These are phyloP conservation scores for Capromys pilorides DNA, from an alignment of 2,797 vertebrate genomes.

Conservation along the genomic window DNA sequence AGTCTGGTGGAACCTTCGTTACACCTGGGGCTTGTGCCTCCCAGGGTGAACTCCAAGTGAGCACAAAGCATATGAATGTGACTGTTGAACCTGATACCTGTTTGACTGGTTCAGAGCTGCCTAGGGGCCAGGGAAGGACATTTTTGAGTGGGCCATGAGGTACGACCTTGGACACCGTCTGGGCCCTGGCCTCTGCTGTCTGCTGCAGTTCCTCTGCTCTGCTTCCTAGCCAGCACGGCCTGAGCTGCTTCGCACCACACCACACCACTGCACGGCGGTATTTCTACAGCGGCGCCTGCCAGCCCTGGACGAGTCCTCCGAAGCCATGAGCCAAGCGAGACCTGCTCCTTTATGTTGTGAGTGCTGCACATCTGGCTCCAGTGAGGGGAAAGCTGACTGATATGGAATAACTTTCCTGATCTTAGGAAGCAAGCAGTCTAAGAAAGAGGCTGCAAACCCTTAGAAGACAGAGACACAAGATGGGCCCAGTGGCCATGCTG, in stretches of 20 bases:
- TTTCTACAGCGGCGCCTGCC: not conserved
- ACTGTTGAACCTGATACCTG: not conserved
- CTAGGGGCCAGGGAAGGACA: not conserved
- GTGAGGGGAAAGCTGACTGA: not conserved
- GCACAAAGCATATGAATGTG: not conserved
- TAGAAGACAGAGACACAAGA: not conserved
- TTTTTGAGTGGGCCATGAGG: not conserved
- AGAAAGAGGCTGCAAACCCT: not conserved
- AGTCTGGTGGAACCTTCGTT: too few species aligned
- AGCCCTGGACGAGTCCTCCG: not conserved
- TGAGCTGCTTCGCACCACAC: not conserved
- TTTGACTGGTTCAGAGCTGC: not conserved
- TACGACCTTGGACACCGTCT: not conserved
- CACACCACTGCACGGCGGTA: not conserved
- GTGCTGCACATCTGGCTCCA: not conserved
- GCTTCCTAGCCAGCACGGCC: not conserved
- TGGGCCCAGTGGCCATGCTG: not conserved
- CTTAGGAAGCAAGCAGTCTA: not conserved
- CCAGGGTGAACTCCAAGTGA: not conserved
- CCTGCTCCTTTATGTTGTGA: not conserved
- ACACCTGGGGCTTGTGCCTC: not conserved
- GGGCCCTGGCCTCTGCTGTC: not conserved
- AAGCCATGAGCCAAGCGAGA: not conserved
- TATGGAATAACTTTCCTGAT: not conserved
- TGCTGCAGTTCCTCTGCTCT: not conserved